These are phyloP conservation scores for Unio pictorum DNA, from an alignment of 2,888 invertebrate species.

Conservation along the genomic window DNA sequence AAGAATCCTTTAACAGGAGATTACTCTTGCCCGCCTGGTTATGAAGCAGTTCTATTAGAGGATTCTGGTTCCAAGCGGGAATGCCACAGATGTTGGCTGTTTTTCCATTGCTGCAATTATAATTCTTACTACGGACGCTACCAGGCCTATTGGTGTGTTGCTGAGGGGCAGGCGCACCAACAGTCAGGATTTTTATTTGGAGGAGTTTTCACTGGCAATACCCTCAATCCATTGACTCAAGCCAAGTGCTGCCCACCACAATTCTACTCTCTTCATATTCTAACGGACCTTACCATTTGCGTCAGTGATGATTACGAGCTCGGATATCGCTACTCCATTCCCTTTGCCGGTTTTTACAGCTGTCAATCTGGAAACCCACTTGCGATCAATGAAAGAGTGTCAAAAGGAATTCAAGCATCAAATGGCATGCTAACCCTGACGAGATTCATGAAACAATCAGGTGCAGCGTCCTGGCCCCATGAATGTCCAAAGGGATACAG, in stretches of 20 bases:
- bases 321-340: conserved; percentile 40
- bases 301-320: conserved; percentile 59
- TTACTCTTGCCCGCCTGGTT: conserved; percentile 47
- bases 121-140: conserved; percentile 35
- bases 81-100: conserved; percentile 44
- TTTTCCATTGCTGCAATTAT: conserved; percentile 32
- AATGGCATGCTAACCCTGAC: conserved; percentile 6
- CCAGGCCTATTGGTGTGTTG: conserved; percentile 56
- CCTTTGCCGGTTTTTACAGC: conserved; percentile 61
- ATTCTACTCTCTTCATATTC: conserved; percentile 47
- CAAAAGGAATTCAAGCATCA: neutral
- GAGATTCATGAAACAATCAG: conserved; percentile 25
- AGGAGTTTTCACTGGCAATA: conserved; percentile 45
- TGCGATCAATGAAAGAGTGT: conserved; percentile 10
- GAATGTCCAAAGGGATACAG: conserved; percentile 58
- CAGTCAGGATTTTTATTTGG: conserved; percentile 58
- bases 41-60: conserved; percentile 41
- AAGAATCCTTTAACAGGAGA: conserved; percentile 55
- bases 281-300: conserved; percentile 46
- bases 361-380: conserved; percentile 54
- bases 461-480: conserved; percentile 39
- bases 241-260: conserved; percentile 42
- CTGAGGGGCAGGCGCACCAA: conserved; percentile 27
- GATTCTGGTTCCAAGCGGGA: conserved; percentile 13
- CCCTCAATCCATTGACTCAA: conserved; percentile 46